These are phyloP conservation scores for Caerostris extrusa DNA, from an alignment of 1,140 invertebrate genomes.

Conservation along the genomic window DNA sequence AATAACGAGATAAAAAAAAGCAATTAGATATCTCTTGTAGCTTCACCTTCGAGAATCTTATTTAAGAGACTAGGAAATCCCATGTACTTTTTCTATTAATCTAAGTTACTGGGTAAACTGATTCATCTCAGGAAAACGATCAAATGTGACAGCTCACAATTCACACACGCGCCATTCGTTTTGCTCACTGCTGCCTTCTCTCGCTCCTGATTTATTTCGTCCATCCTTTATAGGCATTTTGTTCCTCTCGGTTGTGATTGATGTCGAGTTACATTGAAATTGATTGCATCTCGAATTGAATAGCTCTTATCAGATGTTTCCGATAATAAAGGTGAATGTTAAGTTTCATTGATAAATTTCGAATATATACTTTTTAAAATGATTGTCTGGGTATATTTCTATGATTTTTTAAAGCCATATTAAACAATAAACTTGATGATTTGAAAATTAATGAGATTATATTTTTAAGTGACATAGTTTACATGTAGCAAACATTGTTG, in stretches of 20 bases:
- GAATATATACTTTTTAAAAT: no score
- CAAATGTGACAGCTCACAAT: slow-evolving; percentile 27
- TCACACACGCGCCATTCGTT: background rate
- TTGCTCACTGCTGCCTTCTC: background rate
- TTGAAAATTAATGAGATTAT: no score
- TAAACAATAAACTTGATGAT: no score
- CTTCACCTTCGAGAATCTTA: background rate
- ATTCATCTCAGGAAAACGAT: slow-evolving; percentile 27
- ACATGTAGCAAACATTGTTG: no score
- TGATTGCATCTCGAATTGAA: background rate
- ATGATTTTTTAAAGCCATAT: no score
- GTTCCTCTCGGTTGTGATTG: background rate
- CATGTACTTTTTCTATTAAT: slow-evolving; percentile 41
- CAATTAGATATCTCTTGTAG: background rate
- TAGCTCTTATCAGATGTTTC: no score
- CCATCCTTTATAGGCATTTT: background rate
- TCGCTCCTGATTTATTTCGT: background rate
- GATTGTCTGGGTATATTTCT: no score
- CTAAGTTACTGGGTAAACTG: slow-evolving; percentile 28
- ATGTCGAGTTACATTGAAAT: background rate
- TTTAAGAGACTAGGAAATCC: slow-evolving; percentile 3
- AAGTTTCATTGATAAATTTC: no score
- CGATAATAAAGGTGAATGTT: no score
- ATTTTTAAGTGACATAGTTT: no score
- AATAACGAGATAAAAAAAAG: background rate